Conservation (phyloP, 2,113 vertebrate genomes). For the Candoia aspera region DNA sequence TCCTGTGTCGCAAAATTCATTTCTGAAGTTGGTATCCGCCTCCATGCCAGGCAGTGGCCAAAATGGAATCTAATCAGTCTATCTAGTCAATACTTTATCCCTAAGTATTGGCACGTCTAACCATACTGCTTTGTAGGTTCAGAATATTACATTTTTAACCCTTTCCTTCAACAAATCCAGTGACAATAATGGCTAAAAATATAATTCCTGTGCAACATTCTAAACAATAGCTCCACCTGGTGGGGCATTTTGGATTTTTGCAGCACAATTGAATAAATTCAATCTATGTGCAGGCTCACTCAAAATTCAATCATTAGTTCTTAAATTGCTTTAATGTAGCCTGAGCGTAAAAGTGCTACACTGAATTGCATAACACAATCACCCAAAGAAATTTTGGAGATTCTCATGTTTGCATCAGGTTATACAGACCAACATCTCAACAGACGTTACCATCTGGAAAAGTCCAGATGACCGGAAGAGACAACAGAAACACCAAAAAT, state of each 20-base stretch:
- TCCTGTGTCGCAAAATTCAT: neutral
- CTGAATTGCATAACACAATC: neutral
- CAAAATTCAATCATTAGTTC: neutral
- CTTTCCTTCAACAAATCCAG: conserved; percentile 32
- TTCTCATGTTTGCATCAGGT: neutral
- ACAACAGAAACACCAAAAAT: neutral
- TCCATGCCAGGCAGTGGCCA: neutral
- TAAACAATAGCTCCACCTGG: conserved; percentile 63
- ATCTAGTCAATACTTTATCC: neutral
- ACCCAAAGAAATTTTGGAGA: neutral
- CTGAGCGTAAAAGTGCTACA: neutral
- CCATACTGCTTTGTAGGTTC: neutral
- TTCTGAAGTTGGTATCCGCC: neutral
- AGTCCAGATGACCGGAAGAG: neutral
- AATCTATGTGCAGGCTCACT: neutral
- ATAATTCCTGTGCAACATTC: conserved; percentile 40
- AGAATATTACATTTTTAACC: conserved; percentile 28
- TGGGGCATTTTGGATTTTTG: conserved; percentile 19
- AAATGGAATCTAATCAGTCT: neutral
- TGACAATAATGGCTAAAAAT: conserved; percentile 37
- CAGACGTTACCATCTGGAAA: neutral
- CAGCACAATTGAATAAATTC: neutral
- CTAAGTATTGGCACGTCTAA: neutral
- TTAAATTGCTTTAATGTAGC: neutral
- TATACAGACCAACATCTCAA: neutral